phyloP scores from a whole-genome alignment of 2,888 invertebrate genomes.

The Anthophora plumipes region DNA sequence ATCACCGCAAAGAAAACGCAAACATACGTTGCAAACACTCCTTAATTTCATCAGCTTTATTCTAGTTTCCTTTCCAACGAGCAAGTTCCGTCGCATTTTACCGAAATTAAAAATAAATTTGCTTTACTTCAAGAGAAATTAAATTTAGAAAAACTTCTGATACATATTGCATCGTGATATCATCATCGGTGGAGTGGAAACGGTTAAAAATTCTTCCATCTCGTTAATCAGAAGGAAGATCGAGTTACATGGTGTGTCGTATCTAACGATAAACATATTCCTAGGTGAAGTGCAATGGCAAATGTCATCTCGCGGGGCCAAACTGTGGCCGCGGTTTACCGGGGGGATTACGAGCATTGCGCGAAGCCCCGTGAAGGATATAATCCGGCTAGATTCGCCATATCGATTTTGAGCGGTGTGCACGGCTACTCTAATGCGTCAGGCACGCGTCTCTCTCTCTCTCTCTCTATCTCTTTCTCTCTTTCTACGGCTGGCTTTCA shows the following conservation, averaged over 20 bases:
- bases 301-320: conserved; percentile 58
- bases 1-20: too few species aligned
- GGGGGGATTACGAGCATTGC: conserved; percentile 81
- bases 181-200: too few species aligned
- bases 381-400: conserved; percentile 83
- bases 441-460: conserved; percentile 63
- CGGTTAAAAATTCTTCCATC: too few species aligned
- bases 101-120: background rate
- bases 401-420: conserved; percentile 83
- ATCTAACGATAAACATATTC: background rate
- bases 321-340: conserved; percentile 75
- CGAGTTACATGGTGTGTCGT: background rate
- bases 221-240: background rate
- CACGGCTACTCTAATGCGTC: conserved; percentile 73
- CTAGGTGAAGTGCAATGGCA: conserved; percentile 39
- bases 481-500: conserved; percentile 38
- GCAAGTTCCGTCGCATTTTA: background rate
- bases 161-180: too few species aligned
- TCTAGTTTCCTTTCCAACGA: too few species aligned
- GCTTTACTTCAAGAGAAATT: too few species aligned
- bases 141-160: too few species aligned
- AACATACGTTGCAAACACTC: too few species aligned
- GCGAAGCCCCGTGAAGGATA: conserved; percentile 83
- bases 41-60: too few species aligned
- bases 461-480: conserved; percentile 50